Base-by-base conservation (phyloP, 2,113 vertebrate genomes). In the Pelmatolapia mariae region DNA sequence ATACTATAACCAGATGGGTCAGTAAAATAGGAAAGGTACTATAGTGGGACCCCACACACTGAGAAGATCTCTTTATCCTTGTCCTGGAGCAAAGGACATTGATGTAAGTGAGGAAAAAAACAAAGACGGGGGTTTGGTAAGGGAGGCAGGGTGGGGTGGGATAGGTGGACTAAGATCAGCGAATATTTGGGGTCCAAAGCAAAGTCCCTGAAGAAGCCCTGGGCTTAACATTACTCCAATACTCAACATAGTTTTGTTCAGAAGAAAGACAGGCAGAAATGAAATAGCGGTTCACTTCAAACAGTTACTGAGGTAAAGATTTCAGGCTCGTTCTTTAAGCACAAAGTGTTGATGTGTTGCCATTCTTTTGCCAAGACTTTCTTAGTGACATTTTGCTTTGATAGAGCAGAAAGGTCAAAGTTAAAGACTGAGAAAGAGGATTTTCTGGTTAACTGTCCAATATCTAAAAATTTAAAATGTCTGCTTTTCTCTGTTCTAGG, bases 401-500 rank as follows among this genome's bases (percentile, higher is more conserved):
- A 22, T 47, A 24, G 6, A 26, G n/a, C 7, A 24, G 10, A 53
- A 45, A 73, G 19, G 59, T 40, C 45, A 54, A 84, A 43, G 6
- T 12, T 59, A 18, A 40, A 43, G 24, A 29, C 5, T 19, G 22
- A 81, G 36, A 45, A 81, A 59, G 2, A 82, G 40, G 8, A 29
- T 29, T 45, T 76, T 0, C 6, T 76, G 43, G 43, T 76, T 50
- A 50, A 76, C 71, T 31, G 71, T 50, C 24, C 12, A 19, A 47
- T 19, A n/a, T 31, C 26, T 31, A 50, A 18, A 76, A 7, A 10
- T 29, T 1, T 76, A 19, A 76, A 29, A 76, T 29, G 29, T 59
- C 50, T 90, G n/a, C 66, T 85, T 79, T 63, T 84, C 45, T 91
- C 0, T 89, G 31, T 95, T 91, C 10, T 93, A 99, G 98, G 94